A percentile compares a stretch with the other conserved stretches of the same genome.
Evolutionary conservation across 53 echinoderm and acorn worm genomes (phyloP).

Genomic region (Stichopus horrens): DNA sequence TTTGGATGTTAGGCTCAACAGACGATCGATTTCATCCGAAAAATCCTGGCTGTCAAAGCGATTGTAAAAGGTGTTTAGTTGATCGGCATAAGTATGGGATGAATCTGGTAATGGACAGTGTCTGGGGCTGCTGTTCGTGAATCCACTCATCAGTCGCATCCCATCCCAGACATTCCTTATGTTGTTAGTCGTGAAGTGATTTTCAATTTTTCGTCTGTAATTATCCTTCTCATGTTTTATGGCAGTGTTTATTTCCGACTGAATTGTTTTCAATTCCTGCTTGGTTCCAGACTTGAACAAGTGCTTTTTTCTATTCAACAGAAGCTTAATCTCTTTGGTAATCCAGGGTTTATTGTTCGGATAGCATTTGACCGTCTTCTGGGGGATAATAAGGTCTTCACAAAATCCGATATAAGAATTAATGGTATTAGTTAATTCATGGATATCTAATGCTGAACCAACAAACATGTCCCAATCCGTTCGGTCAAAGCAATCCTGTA

Average conservation of each 20-base stretch:
- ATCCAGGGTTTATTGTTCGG: conserved; percentile 8
- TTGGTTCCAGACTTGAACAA: not conserved
- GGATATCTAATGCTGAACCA: not conserved
- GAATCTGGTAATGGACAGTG: not conserved
- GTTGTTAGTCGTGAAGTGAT: not conserved
- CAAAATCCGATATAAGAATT: not conserved
- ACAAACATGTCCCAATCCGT: not conserved
- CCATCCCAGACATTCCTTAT: too few relatives aligned
- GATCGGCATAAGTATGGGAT: too few relatives aligned
- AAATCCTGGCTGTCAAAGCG: too few relatives aligned
- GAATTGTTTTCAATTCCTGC: too few relatives aligned
- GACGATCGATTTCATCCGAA: too few relatives aligned
- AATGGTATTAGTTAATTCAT: conserved; percentile 3
- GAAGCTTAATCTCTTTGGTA: not conserved
- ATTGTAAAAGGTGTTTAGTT: too few relatives aligned
- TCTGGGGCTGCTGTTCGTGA: too few relatives aligned
- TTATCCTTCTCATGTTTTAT: not conserved
- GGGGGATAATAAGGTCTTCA: not conserved
- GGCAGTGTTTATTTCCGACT: not conserved
- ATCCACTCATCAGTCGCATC: too few relatives aligned
- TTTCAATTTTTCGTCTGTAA: not conserved
- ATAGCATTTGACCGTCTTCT: conserved; percentile 1
- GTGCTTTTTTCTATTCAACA: not conserved
- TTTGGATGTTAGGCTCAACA: too few relatives aligned
- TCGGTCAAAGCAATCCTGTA: too few relatives aligned